phyloP scores from a whole-genome alignment of 2,888 invertebrate genomes.

The Asteroscopus sphinx region DNA sequence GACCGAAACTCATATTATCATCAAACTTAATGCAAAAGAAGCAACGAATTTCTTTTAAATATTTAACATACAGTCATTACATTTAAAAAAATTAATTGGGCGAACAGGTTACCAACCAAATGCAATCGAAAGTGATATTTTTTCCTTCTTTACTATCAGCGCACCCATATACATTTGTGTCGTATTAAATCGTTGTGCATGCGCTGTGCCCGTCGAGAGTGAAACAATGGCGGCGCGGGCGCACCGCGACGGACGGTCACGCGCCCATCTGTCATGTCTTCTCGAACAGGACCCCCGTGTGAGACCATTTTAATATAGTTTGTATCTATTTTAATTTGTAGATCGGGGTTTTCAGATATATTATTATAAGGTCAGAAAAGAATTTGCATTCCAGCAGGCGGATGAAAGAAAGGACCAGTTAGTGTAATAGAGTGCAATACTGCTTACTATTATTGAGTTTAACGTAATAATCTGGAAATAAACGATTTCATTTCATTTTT shows the following conservation, averaged over 20 bases:
- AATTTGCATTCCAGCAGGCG: slow-evolving; percentile 6
- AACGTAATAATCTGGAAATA: not conserved
- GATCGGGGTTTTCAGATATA: slow-evolving; percentile 4
- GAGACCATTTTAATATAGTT: slow-evolving; percentile 51
- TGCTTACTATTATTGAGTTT: not conserved
- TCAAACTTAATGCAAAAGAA: too few species aligned
- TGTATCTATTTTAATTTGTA: slow-evolving; percentile 41
- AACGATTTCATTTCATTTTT: too few species aligned
- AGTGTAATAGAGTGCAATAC: not conserved
- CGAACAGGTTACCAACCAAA: slow-evolving; percentile 9
- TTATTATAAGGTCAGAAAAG: not conserved
- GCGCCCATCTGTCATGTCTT: slow-evolving; percentile 71
- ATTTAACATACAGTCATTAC: too few species aligned
- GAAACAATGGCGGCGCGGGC: slow-evolving; percentile 64
- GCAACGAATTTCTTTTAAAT: too few species aligned
- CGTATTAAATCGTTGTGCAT: slow-evolving; percentile 63
- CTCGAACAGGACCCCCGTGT: slow-evolving; percentile 65
- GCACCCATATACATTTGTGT: slow-evolving; percentile 58
- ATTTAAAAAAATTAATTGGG: too few species aligned
- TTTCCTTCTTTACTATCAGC: slow-evolving; percentile 58
- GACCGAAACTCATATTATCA: too few species aligned
- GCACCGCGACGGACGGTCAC: slow-evolving; percentile 64
- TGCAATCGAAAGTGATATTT: slow-evolving; percentile 57
- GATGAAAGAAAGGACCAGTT: not conserved
- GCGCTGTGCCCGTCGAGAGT: slow-evolving; percentile 60